Conservation (phyloP, 1,140 invertebrate species). For the Lanistes nyassanus region DNA sequence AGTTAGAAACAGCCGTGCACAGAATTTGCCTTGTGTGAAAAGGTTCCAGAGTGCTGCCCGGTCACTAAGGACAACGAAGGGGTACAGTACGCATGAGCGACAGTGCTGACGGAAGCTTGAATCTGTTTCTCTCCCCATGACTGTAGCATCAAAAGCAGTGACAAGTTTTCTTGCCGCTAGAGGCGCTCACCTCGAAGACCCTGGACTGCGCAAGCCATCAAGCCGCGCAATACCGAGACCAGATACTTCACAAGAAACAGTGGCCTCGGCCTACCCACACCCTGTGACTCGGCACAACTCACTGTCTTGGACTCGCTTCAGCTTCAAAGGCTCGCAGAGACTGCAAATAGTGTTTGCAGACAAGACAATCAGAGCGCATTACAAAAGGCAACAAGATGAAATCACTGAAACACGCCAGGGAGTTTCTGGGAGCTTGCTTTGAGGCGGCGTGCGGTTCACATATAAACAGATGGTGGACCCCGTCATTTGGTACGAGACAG, state of each 20-base stretch:
- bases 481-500: no score
- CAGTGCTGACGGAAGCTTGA: no score
- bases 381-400: constrained; percentile 3
- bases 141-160: constrained; percentile 1
- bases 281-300: not conserved
- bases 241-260: not conserved
- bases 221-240: not conserved
- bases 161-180: not conserved
- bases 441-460: no score
- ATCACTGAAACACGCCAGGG: not conserved
- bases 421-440: not conserved
- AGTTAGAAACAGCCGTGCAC: no score
- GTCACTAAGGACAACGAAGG: no score
- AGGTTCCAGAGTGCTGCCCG: no score
- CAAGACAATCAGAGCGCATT: constrained; percentile 1
- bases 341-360: constrained; percentile 13
- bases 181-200: not conserved
- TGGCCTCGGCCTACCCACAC: not conserved
- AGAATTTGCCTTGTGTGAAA: no score
- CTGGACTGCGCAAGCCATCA: constrained; percentile 11
- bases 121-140: no score
- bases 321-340: constrained; percentile 5
- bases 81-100: no score
- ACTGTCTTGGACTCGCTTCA: not conserved
- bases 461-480: no score